Evolutionary conservation across 2,797 vertebrate species (phyloP).

Genomic region (Leontopithecus rosalia): DNA sequence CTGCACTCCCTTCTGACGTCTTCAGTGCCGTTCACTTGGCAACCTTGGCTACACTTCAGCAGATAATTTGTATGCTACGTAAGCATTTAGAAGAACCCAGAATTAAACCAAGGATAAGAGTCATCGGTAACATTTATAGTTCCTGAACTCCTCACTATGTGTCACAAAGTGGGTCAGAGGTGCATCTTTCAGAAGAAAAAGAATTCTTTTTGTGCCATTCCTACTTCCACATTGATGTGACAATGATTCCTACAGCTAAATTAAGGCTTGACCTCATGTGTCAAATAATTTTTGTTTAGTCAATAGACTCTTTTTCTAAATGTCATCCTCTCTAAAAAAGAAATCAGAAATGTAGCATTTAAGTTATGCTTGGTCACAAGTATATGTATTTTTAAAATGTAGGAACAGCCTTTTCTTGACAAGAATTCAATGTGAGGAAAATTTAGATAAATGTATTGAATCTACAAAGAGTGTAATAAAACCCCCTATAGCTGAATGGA

Average conservation of each 20-base stretch:
- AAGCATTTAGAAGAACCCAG: constrained; percentile 79
- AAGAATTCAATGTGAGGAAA: not conserved
- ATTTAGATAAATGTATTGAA: not conserved
- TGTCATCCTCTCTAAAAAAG: not conserved
- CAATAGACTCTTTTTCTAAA: not conserved
- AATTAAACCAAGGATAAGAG: constrained; percentile 76
- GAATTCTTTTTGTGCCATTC: constrained; percentile 12
- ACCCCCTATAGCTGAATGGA: not conserved
- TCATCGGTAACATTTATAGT: constrained; percentile 66
- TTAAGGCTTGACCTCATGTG: not conserved
- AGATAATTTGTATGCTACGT: constrained; percentile 77
- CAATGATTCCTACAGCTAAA: not conserved
- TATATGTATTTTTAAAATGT: not conserved
- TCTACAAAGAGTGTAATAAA: not conserved
- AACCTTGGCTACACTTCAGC: constrained; percentile 79
- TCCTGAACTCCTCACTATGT: constrained; percentile 66
- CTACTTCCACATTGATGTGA: constrained; percentile 33
- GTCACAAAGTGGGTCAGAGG: constrained; percentile 49
- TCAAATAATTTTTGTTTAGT: constrained; percentile 20
- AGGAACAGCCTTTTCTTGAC: not conserved
- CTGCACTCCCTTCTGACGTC: constrained; percentile 80
- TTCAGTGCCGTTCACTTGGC: constrained; percentile 75
- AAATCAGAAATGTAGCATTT: not conserved
- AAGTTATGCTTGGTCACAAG: not conserved
- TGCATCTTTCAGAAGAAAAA: constrained; percentile 52